Evolutionary conservation across 1,140 invertebrate species (phyloP), one percentile per base, ranked within the genome.

Genomic region (Zaprionus ornatus): DNA sequence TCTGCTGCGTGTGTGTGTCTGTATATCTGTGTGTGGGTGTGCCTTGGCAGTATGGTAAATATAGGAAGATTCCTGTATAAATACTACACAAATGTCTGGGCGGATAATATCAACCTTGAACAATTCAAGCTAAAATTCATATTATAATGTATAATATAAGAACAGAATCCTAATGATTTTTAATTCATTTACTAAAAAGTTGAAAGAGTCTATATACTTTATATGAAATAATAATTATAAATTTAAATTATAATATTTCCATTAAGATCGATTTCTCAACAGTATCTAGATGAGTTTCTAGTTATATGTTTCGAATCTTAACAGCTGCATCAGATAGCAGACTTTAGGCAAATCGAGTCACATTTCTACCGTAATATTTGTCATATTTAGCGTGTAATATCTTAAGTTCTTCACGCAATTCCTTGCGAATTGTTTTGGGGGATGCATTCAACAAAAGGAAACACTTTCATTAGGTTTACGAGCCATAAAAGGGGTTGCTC

Each of bases 401-500:
- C 4, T 50, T 50, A 50, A 50, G 45, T 50, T 21, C n/a, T 19
- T 13, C 19, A 12, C 19, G 13, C 25, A 29, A 35, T 35, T 19
- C 37, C 3, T 57, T 32, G 29, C 25, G 55, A 29, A 57, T 57
- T 29, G 3, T 32, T 56, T 35, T 35, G 12, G 29, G 12, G 13
- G 48, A 25, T 17, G 23, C 50, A 55, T n/a, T 9, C 10, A 50
- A 50, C 19, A 65, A 55, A 37, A 27, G 23, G 15, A n/a, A 42
- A 23, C 35, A 37, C 29, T 48, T 60, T 56, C 56, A 57, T 61
- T 66, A 72, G 9, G 10, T 61, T 57, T 65, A 61, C 12, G 23
- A 23, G 29, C 5, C 45, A 61, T 62, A 50, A 76, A 75, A 66
- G 74, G 74, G 74, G 68, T 76, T 68, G 65, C 27, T 37, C 12